These are phyloP conservation scores for Spodoptera frugiperda DNA, from an alignment of 1,140 invertebrate genomes.

Conservation along the genomic window DNA sequence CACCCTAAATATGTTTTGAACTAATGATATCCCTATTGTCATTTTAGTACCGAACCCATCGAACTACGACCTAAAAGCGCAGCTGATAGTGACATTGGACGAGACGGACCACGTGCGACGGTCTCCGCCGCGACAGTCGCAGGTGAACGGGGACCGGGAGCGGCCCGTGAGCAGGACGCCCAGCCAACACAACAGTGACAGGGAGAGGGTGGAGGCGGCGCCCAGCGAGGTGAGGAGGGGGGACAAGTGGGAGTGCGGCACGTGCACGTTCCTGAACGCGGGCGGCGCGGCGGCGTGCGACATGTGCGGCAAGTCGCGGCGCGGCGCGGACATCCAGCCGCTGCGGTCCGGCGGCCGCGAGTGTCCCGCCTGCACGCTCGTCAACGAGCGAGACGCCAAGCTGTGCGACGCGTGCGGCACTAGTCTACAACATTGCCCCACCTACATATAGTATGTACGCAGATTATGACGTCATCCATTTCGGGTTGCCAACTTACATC, in stretches of 20 bases:
- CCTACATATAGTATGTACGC: conserved; percentile 88
- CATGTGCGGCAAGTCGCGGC: conserved; percentile 90
- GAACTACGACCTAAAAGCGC: conserved; percentile 75
- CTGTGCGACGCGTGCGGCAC: conserved; percentile 90
- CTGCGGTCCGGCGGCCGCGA: conserved; percentile 91
- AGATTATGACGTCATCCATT: conserved; percentile 26
- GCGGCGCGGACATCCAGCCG: conserved; percentile 88
- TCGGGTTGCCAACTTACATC: conserved; percentile 59
- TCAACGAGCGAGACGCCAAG: conserved; percentile 90
- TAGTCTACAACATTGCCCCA: conserved; percentile 91
- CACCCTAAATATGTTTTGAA: too few relatives aligned
- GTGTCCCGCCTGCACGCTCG: conserved; percentile 92
- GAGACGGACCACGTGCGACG: conserved; percentile 67
- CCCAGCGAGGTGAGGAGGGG: conserved; percentile 45
- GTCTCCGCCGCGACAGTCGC: conserved; percentile 58
- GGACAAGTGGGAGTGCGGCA: conserved; percentile 89
- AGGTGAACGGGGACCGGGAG: conserved; percentile 63
- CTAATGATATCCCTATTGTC: neutral
- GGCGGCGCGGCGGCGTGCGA: conserved; percentile 88
- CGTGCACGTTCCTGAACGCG: conserved; percentile 91
- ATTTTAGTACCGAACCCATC: conserved; percentile 60
- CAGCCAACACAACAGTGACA: conserved; percentile 48
- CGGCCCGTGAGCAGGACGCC: conserved; percentile 51
- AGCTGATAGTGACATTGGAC: conserved; percentile 78
- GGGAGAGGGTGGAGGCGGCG: conserved; percentile 38